Evolutionary conservation across 2,888 invertebrate genomes (phyloP).

Genomic region (Halictus quadricinctus): DNA sequence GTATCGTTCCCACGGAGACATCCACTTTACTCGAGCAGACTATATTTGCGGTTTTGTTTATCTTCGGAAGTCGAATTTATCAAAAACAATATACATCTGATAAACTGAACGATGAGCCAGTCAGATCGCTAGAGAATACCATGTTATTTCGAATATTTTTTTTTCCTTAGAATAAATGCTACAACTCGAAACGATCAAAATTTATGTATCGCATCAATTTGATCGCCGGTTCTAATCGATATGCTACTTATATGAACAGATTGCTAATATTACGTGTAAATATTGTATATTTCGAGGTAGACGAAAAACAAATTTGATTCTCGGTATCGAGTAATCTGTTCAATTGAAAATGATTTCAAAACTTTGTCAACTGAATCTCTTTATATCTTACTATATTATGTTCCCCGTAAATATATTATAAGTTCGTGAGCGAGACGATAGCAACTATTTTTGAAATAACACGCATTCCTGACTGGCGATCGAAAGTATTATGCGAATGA

Average conservation of each 20-base stretch:
- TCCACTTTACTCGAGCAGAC: conserved; percentile 32
- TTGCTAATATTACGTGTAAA: background rate
- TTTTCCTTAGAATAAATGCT: background rate
- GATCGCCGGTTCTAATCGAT: conserved; percentile 11
- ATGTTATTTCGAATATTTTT: background rate
- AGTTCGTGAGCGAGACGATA: background rate
- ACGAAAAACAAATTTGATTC: background rate
- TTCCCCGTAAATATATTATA: background rate
- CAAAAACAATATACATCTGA: conserved; percentile 20
- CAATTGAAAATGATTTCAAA: background rate
- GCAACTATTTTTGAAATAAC: background rate
- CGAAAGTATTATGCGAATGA: background rate
- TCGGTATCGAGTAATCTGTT: background rate
- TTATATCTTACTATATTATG: background rate
- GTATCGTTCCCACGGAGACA: background rate
- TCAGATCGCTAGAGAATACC: background rate
- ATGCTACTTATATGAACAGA: background rate
- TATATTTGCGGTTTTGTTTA: conserved; percentile 18
- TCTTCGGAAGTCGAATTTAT: conserved; percentile 24
- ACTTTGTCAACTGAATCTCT: background rate
- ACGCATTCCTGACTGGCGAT: background rate
- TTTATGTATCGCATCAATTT: background rate
- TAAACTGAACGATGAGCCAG: conserved; percentile 1
- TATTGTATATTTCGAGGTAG: background rate
- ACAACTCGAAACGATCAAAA: background rate